Evolutionary conservation across 35 echinoderm and acorn worm species (phyloP), one percentile per base, ranked within the genome.

Genomic region (Ophiothrix spiculata): DNA sequence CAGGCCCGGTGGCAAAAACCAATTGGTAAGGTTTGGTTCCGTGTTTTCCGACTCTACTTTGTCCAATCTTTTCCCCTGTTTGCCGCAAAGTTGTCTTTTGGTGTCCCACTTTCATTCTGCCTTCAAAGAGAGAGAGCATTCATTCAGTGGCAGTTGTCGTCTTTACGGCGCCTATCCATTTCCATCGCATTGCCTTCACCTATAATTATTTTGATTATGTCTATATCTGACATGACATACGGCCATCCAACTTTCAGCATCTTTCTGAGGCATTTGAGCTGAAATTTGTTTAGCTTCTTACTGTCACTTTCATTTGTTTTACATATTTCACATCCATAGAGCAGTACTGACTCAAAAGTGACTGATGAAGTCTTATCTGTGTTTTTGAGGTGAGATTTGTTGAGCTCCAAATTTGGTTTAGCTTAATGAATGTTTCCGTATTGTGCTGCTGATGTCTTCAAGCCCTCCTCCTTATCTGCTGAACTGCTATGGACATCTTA

Each of bases 251-350:
- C 41, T 14, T 32, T 8, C 36, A 80, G 31, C 19, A 40, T 39
- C 25, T 38, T 2, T 80, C 38, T 28, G 10, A 80, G 28, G 11
- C 35, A 37, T 16, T 40, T 80, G 78, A 80, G 40, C 25, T 25
- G 37, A 12, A 80, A 80, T 40, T 34, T 40, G 78, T 80, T 38
- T 12, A 80, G 78, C 41, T 80, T 80, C 78, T 54, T 54, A 54
- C 8, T 54, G 8, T 11, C 45, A 11, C 10, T 10, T 40, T 80
- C 78, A 6, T 39, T 80, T 4, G 41, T 40, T 80, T 79, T 79
- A n/a, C 77, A 80, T 4, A 38, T 80, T 25, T 80, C 78, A n/a
- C 36, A 15, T 28, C 78, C 21, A 2, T 40, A 13, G 41, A 40
- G 28, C 38, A 32, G 16, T 40, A 28, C 2, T 29, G n/a, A n/a